These are phyloP conservation scores for Drosophila lacicola DNA, from an alignment of 2,888 invertebrate genomes.

Conservation along the genomic window DNA sequence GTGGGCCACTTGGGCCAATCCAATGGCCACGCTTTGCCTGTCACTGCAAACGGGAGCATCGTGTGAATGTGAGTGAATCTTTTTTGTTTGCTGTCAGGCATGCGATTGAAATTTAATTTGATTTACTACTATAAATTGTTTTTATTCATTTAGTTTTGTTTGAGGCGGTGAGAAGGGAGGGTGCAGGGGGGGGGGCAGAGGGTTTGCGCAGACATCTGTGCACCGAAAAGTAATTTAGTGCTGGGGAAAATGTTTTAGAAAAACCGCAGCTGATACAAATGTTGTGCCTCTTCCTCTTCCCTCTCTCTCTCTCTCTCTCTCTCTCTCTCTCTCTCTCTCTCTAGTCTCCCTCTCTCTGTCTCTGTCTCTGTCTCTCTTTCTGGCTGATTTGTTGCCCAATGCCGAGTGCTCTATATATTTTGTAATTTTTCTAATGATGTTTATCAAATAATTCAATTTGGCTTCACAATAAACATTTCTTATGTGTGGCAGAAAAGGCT, in stretches of 20 bases:
- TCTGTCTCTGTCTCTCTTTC: neutral
- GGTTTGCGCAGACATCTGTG: slow-evolving; percentile 55
- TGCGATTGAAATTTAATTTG: slow-evolving; percentile 77
- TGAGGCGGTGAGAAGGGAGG: neutral
- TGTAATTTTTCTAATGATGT: slow-evolving; percentile 83
- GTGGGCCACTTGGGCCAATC: slow-evolving; percentile 17
- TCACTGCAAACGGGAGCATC: slow-evolving; percentile 17
- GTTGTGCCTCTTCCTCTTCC: neutral
- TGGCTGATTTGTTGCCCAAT: slow-evolving; percentile 42
- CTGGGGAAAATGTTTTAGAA: slow-evolving; percentile 55
- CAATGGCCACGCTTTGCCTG: slow-evolving; percentile 5
- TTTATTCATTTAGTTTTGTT: slow-evolving; percentile 67
- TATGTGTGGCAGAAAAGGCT: slow-evolving; percentile 60
- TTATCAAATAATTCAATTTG: slow-evolving; percentile 84
- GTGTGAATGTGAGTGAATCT: slow-evolving; percentile 36
- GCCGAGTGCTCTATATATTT: slow-evolving; percentile 62
- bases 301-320: neutral
- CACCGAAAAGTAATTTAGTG: slow-evolving; percentile 70
- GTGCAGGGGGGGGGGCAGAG: neutral
- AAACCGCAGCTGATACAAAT: slow-evolving; percentile 48
- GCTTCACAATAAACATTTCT: slow-evolving; percentile 76
- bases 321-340: neutral
- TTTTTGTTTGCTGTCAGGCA: slow-evolving; percentile 59
- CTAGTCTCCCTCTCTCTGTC: neutral
- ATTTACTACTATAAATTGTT: slow-evolving; percentile 78